phyloP scores from a whole-genome alignment of 2,888 invertebrate species.

The Acanthosoma haemorrhoidale region DNA sequence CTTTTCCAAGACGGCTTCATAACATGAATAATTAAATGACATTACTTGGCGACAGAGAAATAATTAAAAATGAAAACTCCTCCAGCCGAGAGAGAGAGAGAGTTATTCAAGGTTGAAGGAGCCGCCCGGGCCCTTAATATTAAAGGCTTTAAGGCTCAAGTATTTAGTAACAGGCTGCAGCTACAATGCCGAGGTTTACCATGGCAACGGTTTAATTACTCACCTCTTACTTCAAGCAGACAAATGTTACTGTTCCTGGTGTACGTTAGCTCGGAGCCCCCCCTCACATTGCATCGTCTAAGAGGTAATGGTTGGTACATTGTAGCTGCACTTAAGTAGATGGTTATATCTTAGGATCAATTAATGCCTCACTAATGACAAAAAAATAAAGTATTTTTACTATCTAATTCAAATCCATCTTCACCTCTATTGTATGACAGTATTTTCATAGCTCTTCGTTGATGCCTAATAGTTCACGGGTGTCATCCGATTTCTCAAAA shows the following conservation, averaged over 20 bases:
- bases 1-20: no score
- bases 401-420: no score
- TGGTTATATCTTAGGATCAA: no score
- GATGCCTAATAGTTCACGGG: no score
- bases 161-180: slow-evolving; percentile 6
- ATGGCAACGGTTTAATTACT: slow-evolving; percentile 10
- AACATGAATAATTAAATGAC: neutral
- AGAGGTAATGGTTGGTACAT: no score
- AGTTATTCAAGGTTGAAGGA: neutral
- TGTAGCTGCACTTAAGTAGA: no score
- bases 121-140: neutral
- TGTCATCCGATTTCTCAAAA: no score
- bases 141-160: slow-evolving; percentile 1
- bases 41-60: neutral
- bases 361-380: no score
- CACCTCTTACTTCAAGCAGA: slow-evolving; percentile 4
- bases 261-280: neutral
- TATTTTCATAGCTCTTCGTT: no score
- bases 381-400: no score
- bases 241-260: neutral
- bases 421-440: no score
- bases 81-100: neutral
- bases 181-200: slow-evolving; percentile 12
- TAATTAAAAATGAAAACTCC: slow-evolving; percentile 12
- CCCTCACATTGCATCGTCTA: no score